Evolutionary conservation across 2,113 vertebrate species (phyloP).

Genomic region (Podocnemis expansa): DNA sequence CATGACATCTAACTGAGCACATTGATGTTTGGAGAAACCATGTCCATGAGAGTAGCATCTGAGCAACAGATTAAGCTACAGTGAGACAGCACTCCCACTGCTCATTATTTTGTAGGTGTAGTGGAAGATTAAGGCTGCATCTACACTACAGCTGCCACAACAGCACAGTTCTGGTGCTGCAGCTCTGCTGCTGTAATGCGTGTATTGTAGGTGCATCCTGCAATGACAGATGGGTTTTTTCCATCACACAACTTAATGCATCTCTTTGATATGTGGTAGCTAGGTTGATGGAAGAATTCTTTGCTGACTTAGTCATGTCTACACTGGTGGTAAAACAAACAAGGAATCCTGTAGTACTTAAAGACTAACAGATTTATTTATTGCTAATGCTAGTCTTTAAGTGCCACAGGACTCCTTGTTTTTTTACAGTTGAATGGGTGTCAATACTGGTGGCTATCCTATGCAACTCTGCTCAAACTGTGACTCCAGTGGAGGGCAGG

Average conservation of each 20-base stretch:
- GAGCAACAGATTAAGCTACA: background rate
- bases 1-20: background rate
- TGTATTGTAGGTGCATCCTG: background rate
- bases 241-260: background rate
- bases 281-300: background rate
- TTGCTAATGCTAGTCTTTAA: too few species aligned
- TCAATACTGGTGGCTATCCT: too few species aligned
- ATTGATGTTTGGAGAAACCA: background rate
- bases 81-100: background rate
- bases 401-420: too few species aligned
- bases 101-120: background rate
- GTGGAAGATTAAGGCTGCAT: background rate
- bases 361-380: too few species aligned
- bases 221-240: background rate
- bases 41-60: background rate
- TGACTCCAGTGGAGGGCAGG: background rate
- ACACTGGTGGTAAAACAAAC: background rate
- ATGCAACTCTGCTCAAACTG: background rate
- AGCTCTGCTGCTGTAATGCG: background rate
- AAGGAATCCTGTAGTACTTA: too few species aligned
- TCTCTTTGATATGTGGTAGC: background rate
- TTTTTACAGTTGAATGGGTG: too few species aligned
- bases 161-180: too few species aligned
- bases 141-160: too few species aligned
- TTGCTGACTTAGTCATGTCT: background rate